Evolutionary conservation across 2,113 vertebrate species (phyloP).

Genomic region (Chascanopsetta lugubris): DNA sequence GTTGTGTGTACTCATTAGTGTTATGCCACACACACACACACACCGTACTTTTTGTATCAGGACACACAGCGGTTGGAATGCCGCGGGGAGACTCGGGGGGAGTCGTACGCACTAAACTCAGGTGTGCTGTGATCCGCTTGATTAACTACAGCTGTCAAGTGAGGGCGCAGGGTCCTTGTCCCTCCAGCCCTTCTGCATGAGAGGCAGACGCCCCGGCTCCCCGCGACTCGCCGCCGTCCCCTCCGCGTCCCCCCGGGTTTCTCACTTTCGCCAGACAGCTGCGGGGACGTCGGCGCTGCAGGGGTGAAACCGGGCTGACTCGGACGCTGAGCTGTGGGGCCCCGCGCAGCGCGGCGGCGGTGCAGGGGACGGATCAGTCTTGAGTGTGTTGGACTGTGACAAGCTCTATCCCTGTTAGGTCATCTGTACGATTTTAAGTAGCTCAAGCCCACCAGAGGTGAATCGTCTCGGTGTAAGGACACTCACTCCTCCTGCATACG

Average conservation of each 20-base stretch:
- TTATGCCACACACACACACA: neutral
- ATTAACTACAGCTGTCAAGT: constrained; percentile 72
- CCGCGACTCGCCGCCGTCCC: constrained; percentile 36
- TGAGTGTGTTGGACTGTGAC: constrained; percentile 22
- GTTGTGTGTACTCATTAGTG: neutral
- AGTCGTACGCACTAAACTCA: constrained; percentile 59
- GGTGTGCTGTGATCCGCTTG: constrained; percentile 61
- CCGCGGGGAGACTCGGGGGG: constrained; percentile 15
- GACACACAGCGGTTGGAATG: constrained; percentile 31
- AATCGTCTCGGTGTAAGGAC: constrained; percentile 2
- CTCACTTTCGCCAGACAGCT: constrained; percentile 59
- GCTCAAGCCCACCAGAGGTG: constrained; percentile 20
- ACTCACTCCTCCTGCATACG: neutral
- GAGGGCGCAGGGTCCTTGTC: constrained; percentile 46
- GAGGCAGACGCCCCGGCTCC: constrained; percentile 49
- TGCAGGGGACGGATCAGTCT: constrained; percentile 12
- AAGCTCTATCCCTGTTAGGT: constrained; percentile 19
- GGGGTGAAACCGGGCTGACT: constrained; percentile 44
- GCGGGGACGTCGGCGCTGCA: constrained; percentile 24
- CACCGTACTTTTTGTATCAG: neutral
- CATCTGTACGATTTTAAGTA: constrained; percentile 28
- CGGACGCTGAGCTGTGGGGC: constrained; percentile 6
- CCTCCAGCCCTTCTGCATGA: constrained; percentile 45
- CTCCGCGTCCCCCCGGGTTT: constrained; percentile 35
- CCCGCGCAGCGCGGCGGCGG: neutral